phyloP scores from a whole-genome alignment of 2,113 vertebrate genomes.

The Mustela lutreola region DNA sequence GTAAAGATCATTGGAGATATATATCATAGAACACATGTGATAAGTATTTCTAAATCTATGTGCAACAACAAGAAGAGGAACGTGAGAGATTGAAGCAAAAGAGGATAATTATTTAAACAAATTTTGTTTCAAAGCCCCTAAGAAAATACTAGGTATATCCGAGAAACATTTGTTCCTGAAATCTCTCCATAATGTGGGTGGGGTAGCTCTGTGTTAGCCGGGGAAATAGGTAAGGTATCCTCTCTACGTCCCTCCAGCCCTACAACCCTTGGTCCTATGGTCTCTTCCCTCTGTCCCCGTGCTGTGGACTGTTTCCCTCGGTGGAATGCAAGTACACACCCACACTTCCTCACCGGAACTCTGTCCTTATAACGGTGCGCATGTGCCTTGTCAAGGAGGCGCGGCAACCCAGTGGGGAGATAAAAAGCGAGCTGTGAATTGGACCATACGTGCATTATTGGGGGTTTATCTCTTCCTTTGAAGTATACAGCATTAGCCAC shows the following conservation, averaged over 20 bases:
- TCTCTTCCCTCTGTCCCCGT: neutral
- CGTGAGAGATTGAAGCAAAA: neutral
- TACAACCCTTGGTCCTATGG: neutral
- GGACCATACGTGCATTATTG: constrained; percentile 76
- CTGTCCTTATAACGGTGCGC: accelerated
- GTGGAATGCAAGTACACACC: neutral
- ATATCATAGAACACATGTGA: neutral
- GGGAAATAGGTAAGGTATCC: too few species aligned
- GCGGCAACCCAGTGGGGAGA: neutral
- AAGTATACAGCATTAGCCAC: constrained; percentile 77
- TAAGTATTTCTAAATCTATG: neutral
- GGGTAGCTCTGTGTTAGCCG: neutral
- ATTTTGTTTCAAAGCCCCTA: neutral
- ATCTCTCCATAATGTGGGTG: neutral
- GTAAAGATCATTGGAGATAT: neutral
- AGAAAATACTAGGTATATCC: neutral
- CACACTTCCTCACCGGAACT: neutral
- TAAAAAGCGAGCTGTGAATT: constrained; percentile 64
- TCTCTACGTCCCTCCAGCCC: neutral
- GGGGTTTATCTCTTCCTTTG: constrained; percentile 79
- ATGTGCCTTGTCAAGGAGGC: neutral
- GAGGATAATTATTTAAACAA: neutral
- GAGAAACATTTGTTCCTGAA: neutral
- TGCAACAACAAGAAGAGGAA: neutral
- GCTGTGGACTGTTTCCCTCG: neutral